A percentile compares a stretch with the other conserved stretches of the same genome.
These are phyloP conservation scores for Notolabrus celidotus DNA, from an alignment of 2,797 vertebrate species.

Conservation along the genomic window DNA sequence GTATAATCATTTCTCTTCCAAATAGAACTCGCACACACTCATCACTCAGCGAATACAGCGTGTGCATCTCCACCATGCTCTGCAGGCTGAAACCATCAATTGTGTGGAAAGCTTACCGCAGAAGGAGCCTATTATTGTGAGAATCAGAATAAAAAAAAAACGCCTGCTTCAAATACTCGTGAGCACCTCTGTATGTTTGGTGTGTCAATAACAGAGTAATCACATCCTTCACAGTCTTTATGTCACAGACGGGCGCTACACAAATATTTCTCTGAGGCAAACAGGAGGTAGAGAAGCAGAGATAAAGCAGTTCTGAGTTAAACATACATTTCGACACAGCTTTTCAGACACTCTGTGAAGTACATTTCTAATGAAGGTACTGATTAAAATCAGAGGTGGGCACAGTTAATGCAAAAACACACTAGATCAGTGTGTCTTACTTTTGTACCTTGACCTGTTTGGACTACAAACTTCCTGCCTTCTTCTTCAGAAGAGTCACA, in stretches of 20 bases:
- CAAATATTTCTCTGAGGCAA: slow-evolving; percentile 19
- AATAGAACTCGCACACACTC: slow-evolving; percentile 15
- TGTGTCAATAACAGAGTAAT: slow-evolving; percentile 47
- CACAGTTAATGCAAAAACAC: too few relatives aligned
- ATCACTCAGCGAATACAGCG: slow-evolving; percentile 11
- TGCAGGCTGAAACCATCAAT: slow-evolving; percentile 37
- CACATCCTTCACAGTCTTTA: slow-evolving; percentile 42
- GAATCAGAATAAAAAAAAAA: background rate
- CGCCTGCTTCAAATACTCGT: slow-evolving; percentile 22
- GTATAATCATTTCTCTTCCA: slow-evolving; percentile 29
- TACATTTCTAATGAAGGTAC: too few relatives aligned
- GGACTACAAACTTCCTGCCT: too few relatives aligned
- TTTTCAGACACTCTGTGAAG: too few relatives aligned
- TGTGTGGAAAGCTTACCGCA: slow-evolving; percentile 25
- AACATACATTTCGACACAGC: slow-evolving; percentile 4
- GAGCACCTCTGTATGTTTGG: slow-evolving; percentile 28
- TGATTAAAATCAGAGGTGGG: too few relatives aligned
- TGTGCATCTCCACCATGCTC: slow-evolving; percentile 17
- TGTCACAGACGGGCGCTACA: background rate
- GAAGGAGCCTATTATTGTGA: slow-evolving; percentile 33
- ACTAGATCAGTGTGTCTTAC: too few relatives aligned
- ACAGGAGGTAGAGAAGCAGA: too few relatives aligned
- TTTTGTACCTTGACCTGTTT: too few relatives aligned
- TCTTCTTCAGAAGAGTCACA: too few relatives aligned
- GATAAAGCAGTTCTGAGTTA: slow-evolving; percentile 4